Percentiles rank a stretch among this genome's conserved stretches.
phyloP scores from a whole-genome alignment of 2,113 vertebrate genomes.

The Lethenteron reissneri region DNA sequence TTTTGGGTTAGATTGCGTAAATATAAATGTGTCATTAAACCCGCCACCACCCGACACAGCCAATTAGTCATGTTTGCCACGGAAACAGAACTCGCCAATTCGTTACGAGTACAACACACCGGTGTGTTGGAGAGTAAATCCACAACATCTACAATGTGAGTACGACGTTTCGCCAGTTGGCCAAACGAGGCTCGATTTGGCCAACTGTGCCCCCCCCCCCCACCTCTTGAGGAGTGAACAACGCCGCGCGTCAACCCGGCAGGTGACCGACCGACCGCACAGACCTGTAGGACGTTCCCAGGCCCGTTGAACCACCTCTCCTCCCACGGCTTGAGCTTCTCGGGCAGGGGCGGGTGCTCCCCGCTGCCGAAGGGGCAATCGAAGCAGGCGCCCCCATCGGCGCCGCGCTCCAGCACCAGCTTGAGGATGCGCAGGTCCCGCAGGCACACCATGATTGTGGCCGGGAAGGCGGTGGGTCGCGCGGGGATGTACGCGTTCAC shows the following conservation, averaged over 20 bases:
- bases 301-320: slow-evolving; percentile 15
- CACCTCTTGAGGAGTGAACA: neutral
- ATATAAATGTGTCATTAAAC: too few species aligned
- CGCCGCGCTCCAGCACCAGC: slow-evolving; percentile 55
- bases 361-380: slow-evolving; percentile 34
- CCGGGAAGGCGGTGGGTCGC: slow-evolving; percentile 48
- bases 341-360: slow-evolving; percentile 30
- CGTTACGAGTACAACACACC: too few species aligned
- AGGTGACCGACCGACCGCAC: neutral
- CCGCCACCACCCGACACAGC: too few species aligned
- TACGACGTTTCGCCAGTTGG: neutral
- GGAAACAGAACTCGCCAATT: too few species aligned
- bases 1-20: too few species aligned
- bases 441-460: slow-evolving; percentile 49
- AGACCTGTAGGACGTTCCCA: slow-evolving; percentile 11
- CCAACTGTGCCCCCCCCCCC: neutral
- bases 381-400: slow-evolving; percentile 49
- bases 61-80: too few species aligned
- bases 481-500: slow-evolving; percentile 36
- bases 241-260: neutral
- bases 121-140: too few species aligned
- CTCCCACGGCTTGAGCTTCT: slow-evolving; percentile 14
- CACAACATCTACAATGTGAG: neutral
- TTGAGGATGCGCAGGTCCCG: slow-evolving; percentile 25
- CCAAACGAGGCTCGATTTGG: neutral